These are phyloP conservation scores for Tridacna gigas DNA, from an alignment of 2,888 invertebrate genomes.

Conservation along the genomic window DNA sequence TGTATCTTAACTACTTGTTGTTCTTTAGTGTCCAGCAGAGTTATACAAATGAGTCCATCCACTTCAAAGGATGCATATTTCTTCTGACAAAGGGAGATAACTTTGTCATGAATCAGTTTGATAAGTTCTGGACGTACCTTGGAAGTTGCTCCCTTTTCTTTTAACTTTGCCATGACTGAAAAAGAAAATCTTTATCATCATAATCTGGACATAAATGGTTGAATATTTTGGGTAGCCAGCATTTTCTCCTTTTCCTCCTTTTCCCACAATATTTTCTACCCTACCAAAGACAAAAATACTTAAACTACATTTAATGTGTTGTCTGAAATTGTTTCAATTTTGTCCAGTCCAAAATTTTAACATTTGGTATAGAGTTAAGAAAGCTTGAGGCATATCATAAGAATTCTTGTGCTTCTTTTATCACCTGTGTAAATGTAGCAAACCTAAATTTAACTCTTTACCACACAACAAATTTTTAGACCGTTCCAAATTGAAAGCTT, in stretches of 20 bases:
- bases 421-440: too few species aligned
- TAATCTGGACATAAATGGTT: neutral
- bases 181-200: neutral
- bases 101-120: conserved; percentile 59
- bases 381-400: too few species aligned
- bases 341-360: neutral
- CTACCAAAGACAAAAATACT: neutral
- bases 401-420: too few species aligned
- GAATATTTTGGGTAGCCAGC: neutral
- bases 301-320: neutral
- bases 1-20: conserved; percentile 73
- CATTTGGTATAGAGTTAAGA: neutral
- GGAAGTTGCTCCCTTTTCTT: neutral
- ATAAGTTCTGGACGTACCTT: conserved; percentile 45
- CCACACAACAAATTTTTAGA: too few species aligned
- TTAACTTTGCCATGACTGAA: conserved; percentile 36
- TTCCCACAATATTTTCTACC: neutral
- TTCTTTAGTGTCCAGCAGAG: conserved; percentile 60
- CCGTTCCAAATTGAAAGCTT: too few species aligned
- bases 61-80: conserved; percentile 64
- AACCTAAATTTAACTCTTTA: too few species aligned
- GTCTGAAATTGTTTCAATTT: neutral
- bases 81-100: conserved; percentile 64
- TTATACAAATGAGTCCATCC: conserved; percentile 71
- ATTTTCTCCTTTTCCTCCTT: neutral